Percentiles rank a stretch among this genome's conserved stretches.
These are phyloP conservation scores for Myotis myotis DNA, from an alignment of 2,797 vertebrate species.

Conservation along the genomic window DNA sequence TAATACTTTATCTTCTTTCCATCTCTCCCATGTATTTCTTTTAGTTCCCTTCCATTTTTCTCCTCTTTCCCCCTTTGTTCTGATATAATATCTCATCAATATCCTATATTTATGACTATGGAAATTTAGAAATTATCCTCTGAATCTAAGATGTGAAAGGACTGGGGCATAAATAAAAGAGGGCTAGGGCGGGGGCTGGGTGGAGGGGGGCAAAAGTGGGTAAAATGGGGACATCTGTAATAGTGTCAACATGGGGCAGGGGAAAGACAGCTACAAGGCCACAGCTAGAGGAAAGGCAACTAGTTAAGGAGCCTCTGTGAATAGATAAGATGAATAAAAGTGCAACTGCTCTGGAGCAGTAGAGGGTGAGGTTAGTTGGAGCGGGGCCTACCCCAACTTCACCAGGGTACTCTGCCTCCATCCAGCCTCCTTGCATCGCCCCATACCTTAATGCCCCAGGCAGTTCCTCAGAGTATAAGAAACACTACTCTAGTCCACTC, in stretches of 20 bases:
- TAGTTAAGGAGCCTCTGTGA: constrained; percentile 8
- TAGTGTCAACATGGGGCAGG: not conserved
- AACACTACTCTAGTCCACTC: constrained; percentile 26
- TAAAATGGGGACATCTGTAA: not conserved
- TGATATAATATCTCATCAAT: not conserved
- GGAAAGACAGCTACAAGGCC: not conserved
- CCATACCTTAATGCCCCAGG: not conserved
- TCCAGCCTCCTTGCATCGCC: not conserved
- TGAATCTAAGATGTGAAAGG: constrained; percentile 35
- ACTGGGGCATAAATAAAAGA: constrained; percentile 23
- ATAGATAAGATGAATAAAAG: not conserved
- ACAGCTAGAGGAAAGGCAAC: constrained; percentile 40
- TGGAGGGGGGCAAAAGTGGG: not conserved
- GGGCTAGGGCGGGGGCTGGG: not conserved
- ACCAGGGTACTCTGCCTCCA: not conserved
- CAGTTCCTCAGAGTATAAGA: constrained; percentile 41
- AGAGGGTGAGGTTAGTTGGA: not conserved
- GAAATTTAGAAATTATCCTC: constrained; percentile 49
- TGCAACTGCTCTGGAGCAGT: not conserved
- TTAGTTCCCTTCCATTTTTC: constrained; percentile 6
- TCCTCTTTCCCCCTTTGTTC: constrained; percentile 30
- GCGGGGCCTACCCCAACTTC: not conserved
- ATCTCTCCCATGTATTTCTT: constrained; percentile 38
- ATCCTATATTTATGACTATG: constrained; percentile 29
- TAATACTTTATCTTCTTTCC: constrained; percentile 39